Percentiles rank a stretch among this genome's conserved stretches.
Evolutionary conservation across 2,888 invertebrate species (phyloP).

Genomic region (Xestia sexstrigata): DNA sequence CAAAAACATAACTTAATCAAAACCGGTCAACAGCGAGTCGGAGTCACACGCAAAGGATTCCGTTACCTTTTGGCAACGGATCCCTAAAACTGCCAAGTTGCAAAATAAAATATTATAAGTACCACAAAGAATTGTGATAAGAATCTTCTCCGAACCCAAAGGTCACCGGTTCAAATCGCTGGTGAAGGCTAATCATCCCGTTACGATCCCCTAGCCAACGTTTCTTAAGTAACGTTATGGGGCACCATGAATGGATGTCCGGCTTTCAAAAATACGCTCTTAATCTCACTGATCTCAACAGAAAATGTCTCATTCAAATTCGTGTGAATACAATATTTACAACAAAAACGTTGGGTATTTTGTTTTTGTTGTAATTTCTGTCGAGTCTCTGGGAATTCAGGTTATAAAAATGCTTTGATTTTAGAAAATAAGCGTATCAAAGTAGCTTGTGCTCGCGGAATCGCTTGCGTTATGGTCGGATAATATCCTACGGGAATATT

Average conservation of each 20-base stretch:
- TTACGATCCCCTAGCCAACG: not conserved
- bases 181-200: constrained; percentile 15
- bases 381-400: not conserved
- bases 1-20: not conserved
- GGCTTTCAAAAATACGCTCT: not conserved
- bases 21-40: too few relatives aligned
- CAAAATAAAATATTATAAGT: not conserved
- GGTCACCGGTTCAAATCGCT: constrained; percentile 15
- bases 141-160: constrained; percentile 8
- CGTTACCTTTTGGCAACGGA: too few relatives aligned
- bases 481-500: too few relatives aligned
- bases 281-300: not conserved
- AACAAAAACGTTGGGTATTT: not conserved
- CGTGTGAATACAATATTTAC: not conserved
- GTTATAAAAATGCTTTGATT: not conserved
- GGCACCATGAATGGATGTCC: not conserved
- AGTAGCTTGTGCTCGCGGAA: too few relatives aligned
- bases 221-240: not conserved
- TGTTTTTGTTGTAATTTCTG: not conserved
- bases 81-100: not conserved
- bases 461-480: too few relatives aligned
- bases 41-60: too few relatives aligned
- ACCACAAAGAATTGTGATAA: constrained; percentile 2
- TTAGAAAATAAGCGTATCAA: not conserved
- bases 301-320: not conserved